phyloP scores from a whole-genome alignment of 2,113 vertebrate genomes.

The Cyprinodon tularosa region DNA sequence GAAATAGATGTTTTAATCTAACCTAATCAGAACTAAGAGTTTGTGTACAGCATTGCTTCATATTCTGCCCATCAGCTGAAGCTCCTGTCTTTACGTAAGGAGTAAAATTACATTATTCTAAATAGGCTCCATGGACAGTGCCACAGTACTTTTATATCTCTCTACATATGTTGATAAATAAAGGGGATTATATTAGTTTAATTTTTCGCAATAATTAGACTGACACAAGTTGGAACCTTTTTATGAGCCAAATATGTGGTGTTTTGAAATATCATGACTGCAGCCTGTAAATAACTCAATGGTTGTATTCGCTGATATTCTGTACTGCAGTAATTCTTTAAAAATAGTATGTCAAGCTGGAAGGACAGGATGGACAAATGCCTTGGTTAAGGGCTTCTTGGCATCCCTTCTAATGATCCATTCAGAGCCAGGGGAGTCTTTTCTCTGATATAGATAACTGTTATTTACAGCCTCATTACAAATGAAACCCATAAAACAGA shows the following conservation, averaged over 20 bases:
- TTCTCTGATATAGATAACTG: slow-evolving; percentile 56
- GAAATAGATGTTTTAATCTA: too few species aligned
- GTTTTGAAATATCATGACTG: not conserved
- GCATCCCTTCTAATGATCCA: slow-evolving; percentile 56
- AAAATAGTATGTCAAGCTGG: slow-evolving; percentile 44
- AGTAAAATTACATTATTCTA: not conserved
- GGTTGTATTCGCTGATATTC: slow-evolving; percentile 21
- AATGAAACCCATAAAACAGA: slow-evolving; percentile 49
- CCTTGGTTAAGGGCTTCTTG: slow-evolving; percentile 34
- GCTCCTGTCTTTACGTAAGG: not conserved
- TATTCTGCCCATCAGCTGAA: not conserved
- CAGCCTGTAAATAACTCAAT: slow-evolving; percentile 33
- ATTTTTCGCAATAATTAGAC: not conserved
- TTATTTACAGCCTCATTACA: slow-evolving; percentile 65
- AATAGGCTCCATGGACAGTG: not conserved
- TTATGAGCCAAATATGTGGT: too few species aligned
- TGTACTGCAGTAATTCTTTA: slow-evolving; percentile 33
- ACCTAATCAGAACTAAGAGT: not conserved
- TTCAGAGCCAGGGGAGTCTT: slow-evolving; percentile 47
- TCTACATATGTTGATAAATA: not conserved
- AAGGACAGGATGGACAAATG: slow-evolving; percentile 44
- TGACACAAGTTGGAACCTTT: not conserved
- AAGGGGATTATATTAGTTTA: not conserved
- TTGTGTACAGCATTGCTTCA: not conserved
- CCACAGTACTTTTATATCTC: not conserved